Percentiles rank a stretch among this genome's conserved stretches.
Conservation (phyloP, 2,113 vertebrate species). For the Strix uralensis region DNA sequence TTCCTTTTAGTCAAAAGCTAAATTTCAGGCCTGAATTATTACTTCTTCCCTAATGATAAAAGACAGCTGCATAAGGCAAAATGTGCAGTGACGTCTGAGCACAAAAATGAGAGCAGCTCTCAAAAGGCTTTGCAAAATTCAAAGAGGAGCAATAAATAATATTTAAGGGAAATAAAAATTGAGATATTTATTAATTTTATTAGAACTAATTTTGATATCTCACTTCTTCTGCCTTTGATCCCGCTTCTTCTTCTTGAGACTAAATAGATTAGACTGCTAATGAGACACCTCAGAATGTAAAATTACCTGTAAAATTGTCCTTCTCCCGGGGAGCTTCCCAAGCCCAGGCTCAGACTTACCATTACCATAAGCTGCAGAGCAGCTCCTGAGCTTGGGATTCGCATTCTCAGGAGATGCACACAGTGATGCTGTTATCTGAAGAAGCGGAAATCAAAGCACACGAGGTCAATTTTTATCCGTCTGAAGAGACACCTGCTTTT, state of each 20-base stretch:
- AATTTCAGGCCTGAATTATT: neutral
- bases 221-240: slow-evolving; percentile 21
- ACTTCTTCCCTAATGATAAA: neutral
- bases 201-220: slow-evolving; percentile 3
- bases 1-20: slow-evolving; percentile 27
- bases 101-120: neutral
- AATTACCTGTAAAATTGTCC: neutral
- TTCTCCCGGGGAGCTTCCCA: neutral
- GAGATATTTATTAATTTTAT: slow-evolving; percentile 12
- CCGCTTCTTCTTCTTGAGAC: neutral
- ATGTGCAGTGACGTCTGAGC: neutral
- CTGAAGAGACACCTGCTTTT: neutral
- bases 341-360: neutral
- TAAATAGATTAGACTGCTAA: slow-evolving; percentile 4
- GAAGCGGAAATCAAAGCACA: neutral
- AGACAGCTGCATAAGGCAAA: neutral
- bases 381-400: neutral
- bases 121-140: slow-evolving; percentile 16
- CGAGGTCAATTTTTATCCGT: neutral
- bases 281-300: neutral
- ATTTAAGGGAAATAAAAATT: neutral
- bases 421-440: neutral
- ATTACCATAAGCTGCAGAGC: neutral
- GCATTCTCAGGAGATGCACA: neutral
- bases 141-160: neutral